phyloP scores from a whole-genome alignment of 1,140 invertebrate species.

The Drosophila sechellia region DNA sequence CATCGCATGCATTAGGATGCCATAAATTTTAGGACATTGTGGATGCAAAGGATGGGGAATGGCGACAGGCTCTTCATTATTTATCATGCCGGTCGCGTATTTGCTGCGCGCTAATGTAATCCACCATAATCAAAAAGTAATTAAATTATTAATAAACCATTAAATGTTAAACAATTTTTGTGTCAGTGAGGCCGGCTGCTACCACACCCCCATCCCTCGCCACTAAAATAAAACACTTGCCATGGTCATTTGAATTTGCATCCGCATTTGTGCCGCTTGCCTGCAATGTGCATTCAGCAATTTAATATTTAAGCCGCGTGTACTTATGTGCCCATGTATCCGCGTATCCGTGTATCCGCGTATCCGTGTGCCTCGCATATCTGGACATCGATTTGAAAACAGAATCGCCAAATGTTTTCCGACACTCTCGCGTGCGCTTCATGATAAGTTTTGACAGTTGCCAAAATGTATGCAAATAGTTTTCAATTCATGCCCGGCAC shows the following conservation, averaged over 20 bases:
- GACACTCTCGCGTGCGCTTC: conserved; percentile 43
- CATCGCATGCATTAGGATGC: conserved; percentile 32
- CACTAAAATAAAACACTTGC: not conserved
- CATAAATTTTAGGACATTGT: conserved; percentile 28
- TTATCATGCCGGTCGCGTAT: conserved; percentile 58
- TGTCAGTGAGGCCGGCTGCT: conserved; percentile 42
- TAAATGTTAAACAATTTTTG: conserved; percentile 79
- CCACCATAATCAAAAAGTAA: conserved; percentile 82
- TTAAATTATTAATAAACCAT: conserved; percentile 83
- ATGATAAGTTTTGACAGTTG: conserved; percentile 74
- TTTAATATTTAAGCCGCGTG: conserved; percentile 66
- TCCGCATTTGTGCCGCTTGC: conserved; percentile 10
- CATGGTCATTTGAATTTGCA: conserved; percentile 41
- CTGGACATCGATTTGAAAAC: conserved; percentile 66
- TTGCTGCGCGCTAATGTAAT: conserved; percentile 73
- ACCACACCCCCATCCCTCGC: not conserved
- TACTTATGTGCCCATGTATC: conserved; percentile 27
- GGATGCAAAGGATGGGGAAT: not conserved
- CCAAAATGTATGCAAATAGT: conserved; percentile 62
- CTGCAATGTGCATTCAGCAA: conserved; percentile 44
- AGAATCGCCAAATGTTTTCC: conserved; percentile 61
- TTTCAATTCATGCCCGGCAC: conserved; percentile 17
- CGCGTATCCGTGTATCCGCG: conserved; percentile 6
- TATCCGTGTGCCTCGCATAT: conserved; percentile 36
- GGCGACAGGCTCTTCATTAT: conserved; percentile 40